Conservation (phyloP, 2,888 invertebrate species). For the Leptinotarsa tumamoca region DNA sequence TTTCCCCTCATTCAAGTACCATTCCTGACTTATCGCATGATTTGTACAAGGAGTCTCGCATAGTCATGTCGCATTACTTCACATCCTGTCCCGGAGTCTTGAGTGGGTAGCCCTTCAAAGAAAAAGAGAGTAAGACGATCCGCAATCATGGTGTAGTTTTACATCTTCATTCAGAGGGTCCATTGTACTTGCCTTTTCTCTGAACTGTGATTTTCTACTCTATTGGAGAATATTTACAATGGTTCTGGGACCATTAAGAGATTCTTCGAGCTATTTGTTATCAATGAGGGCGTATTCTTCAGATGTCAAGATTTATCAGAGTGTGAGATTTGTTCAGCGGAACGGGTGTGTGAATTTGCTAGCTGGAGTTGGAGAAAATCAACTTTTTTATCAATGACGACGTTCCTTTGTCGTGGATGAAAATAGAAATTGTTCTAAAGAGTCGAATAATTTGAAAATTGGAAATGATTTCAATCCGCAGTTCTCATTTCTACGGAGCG, state of each 20-base stretch:
- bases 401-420: too few species aligned
- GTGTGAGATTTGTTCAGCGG: conserved; percentile 28
- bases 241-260: conserved; percentile 35
- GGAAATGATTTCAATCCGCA: too few species aligned
- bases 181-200: conserved; percentile 45
- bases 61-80: conserved; percentile 50
- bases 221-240: conserved; percentile 43
- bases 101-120: conserved; percentile 38
- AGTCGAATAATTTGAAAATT: too few species aligned
- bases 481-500: too few species aligned
- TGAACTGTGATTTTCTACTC: conserved; percentile 45
- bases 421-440: too few species aligned
- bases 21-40: conserved; percentile 43
- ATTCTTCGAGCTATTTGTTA: conserved; percentile 33
- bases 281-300: conserved; percentile 40
- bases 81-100: conserved; percentile 37
- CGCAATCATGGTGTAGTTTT: conserved; percentile 50
- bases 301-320: conserved; percentile 35
- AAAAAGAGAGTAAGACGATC: conserved; percentile 52
- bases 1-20: conserved; percentile 12
- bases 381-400: not conserved
- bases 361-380: not conserved
- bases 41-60: conserved; percentile 43
- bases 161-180: conserved; percentile 48
- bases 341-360: conserved; percentile 20